Percentiles rank a stretch among this genome's conserved stretches.
Evolutionary conservation across 2,888 invertebrate species (phyloP).

Genomic region (Leptodirus hochenwartii): DNA sequence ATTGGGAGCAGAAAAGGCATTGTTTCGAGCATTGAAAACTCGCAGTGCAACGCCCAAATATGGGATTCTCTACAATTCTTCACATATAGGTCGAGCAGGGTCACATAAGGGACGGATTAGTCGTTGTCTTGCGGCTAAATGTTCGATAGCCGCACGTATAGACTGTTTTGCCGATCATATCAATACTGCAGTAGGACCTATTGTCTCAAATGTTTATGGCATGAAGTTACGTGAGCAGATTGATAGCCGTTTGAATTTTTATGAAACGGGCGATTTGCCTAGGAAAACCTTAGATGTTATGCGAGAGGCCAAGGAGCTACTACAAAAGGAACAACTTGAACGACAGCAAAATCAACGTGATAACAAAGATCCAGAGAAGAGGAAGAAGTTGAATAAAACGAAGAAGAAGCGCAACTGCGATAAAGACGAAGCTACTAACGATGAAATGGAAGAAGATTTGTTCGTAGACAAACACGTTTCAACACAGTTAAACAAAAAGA

Average conservation of each 20-base stretch:
- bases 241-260: constrained; percentile 26
- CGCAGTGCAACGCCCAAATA: constrained; percentile 95
- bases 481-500: constrained; percentile 11
- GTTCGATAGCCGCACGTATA: constrained; percentile 93
- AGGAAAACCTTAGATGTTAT: constrained; percentile 95
- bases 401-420: constrained; percentile 26
- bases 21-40: constrained; percentile 91
- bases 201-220: too few species aligned
- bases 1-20: constrained; percentile 90
- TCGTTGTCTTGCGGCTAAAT: constrained; percentile 94
- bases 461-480: too few species aligned
- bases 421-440: constrained; percentile 20
- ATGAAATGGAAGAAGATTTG: too few species aligned
- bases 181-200: too few species aligned
- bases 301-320: constrained; percentile 65
- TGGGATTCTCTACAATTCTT: constrained; percentile 91
- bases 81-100: constrained; percentile 91
- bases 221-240: constrained; percentile 77
- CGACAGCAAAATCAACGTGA: too few species aligned
- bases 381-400: constrained; percentile 33
- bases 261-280: constrained; percentile 84
- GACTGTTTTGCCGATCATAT: constrained; percentile 86
- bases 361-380: too few species aligned
- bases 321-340: too few species aligned
- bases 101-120: constrained; percentile 94